These are phyloP conservation scores for Idaea straminata DNA, from an alignment of 2,888 invertebrate species.

Conservation along the genomic window DNA sequence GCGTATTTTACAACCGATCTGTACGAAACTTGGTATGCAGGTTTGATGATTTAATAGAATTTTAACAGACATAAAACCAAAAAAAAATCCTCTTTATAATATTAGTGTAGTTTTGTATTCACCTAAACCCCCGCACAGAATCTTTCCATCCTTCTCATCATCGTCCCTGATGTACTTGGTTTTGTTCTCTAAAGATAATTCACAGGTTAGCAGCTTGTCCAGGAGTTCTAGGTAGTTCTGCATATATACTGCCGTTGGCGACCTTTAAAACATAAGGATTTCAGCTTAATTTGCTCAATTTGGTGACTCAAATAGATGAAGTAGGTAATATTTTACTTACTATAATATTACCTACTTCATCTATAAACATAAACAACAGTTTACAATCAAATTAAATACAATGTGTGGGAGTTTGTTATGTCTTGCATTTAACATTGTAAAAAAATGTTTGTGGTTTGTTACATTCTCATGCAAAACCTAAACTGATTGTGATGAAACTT, in stretches of 20 bases:
- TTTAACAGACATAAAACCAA: too few relatives aligned
- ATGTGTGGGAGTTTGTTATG: too few relatives aligned
- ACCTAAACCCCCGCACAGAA: constrained; percentile 70
- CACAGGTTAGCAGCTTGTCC: constrained; percentile 76
- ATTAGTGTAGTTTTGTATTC: constrained; percentile 8
- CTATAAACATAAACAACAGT: too few relatives aligned
- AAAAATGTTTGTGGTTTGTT: too few relatives aligned
- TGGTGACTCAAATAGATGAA: too few relatives aligned
- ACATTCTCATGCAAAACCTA: too few relatives aligned
- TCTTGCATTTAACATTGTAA: too few relatives aligned
- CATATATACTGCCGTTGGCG: constrained; percentile 80
- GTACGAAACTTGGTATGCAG: too few relatives aligned
- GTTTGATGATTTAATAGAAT: too few relatives aligned
- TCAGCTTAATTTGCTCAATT: neutral
- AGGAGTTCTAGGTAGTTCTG: constrained; percentile 83
- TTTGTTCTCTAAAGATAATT: constrained; percentile 70
- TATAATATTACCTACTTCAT: too few relatives aligned
- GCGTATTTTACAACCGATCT: too few relatives aligned
- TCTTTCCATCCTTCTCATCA: constrained; percentile 58
- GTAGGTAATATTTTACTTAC: neutral
- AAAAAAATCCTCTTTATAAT: neutral
- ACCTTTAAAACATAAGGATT: constrained; percentile 35
- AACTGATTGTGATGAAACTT: too few relatives aligned
- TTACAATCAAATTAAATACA: neutral
- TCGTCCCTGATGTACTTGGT: constrained; percentile 51